Percentiles rank a stretch among this genome's conserved stretches.
These are phyloP conservation scores for Podarcis lilfordi DNA, from an alignment of 2,797 vertebrate species.

Conservation along the genomic window DNA sequence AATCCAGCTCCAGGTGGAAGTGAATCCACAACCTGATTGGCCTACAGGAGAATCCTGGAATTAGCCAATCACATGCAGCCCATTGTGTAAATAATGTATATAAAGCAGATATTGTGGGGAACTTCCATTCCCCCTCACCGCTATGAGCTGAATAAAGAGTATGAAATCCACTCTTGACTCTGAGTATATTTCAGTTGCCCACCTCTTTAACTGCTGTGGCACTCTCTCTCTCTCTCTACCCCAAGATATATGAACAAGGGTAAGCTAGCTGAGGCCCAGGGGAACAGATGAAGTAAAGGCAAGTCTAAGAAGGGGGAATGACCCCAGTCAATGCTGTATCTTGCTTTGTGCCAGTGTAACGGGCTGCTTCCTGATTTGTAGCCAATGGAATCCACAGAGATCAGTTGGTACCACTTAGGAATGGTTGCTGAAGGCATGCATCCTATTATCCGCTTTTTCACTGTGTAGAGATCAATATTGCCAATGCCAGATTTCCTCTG, in stretches of 20 bases:
- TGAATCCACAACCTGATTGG: no score
- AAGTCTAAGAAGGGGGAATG: background rate
- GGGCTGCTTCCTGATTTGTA: background rate
- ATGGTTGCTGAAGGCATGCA: background rate
- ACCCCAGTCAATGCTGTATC: background rate
- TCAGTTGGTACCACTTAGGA: background rate
- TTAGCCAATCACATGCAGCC: no score
- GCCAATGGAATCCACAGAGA: background rate
- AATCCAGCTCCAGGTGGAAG: no score
- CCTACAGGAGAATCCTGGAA: no score
- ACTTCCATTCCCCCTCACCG: no score
- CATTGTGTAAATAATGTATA: no score
- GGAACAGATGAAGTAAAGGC: background rate
- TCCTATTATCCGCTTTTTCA: accelerated
- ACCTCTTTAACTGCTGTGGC: no score
- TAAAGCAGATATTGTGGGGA: no score
- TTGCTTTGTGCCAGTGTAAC: background rate
- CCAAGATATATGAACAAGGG: background rate
- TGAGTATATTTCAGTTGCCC: no score
- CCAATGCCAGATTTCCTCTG: accelerated
- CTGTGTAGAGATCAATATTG: background rate
- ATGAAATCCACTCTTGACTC: no score
- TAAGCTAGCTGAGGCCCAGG: background rate
- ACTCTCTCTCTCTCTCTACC: background rate
- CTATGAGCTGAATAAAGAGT: no score